Conservation (phyloP, 2,797 vertebrate genomes). For the Artibeus lituratus region DNA sequence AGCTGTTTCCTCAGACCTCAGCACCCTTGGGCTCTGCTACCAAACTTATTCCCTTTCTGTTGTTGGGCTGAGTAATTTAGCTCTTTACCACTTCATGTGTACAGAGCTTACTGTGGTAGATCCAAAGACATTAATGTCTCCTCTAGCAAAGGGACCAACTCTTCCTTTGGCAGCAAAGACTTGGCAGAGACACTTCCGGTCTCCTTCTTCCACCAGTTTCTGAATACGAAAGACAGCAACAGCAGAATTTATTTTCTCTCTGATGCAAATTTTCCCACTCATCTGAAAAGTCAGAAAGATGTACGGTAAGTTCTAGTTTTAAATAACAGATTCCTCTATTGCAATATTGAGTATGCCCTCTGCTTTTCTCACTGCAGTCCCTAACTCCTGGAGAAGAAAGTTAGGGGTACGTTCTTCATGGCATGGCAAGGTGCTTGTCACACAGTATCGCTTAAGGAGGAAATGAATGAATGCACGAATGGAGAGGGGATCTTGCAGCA, state of each 20-base stretch:
- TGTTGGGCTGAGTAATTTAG: background rate
- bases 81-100: background rate
- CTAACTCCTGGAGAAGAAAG: background rate
- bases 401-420: background rate
- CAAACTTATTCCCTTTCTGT: background rate
- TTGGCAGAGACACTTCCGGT: background rate
- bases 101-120: background rate
- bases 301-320: background rate
- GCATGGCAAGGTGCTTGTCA: background rate
- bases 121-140: background rate
- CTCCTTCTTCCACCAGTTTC: background rate
- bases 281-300: background rate
- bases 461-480: background rate
- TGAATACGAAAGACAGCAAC: background rate
- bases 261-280: background rate
- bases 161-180: background rate
- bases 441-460: background rate
- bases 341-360: too few species aligned
- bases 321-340: background rate
- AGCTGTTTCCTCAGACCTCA: background rate
- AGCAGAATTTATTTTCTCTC: background rate
- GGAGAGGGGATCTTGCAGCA: background rate
- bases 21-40: background rate
- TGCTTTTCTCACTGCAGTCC: background rate
- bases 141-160: background rate